These are phyloP conservation scores for Sarcophaga variegata DNA, from an alignment of 2,888 invertebrate genomes.

Conservation along the genomic window DNA sequence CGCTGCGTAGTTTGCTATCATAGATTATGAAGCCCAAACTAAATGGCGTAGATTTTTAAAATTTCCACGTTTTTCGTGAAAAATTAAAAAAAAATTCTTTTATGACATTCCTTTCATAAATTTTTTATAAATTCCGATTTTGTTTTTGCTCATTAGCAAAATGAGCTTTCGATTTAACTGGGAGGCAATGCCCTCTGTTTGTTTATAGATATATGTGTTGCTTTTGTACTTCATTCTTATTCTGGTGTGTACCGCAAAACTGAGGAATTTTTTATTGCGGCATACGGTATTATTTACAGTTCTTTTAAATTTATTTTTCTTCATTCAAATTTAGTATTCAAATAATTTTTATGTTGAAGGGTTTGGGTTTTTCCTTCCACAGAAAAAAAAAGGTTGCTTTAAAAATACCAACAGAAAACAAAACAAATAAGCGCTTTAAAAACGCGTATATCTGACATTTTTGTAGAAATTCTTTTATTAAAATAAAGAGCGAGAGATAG, in stretches of 20 bases:
- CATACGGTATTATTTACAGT: not conserved
- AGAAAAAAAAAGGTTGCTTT: too few species aligned
- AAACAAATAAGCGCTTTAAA: constrained; percentile 30
- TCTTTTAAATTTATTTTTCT: constrained; percentile 8
- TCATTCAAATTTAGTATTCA: not conserved
- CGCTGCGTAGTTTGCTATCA: too few species aligned
- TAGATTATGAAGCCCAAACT: too few species aligned
- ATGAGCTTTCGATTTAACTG: constrained; percentile 2
- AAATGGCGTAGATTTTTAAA: too few species aligned
- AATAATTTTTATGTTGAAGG: not conserved
- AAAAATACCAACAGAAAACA: not conserved
- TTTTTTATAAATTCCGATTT: not conserved
- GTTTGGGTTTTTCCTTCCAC: too few species aligned
- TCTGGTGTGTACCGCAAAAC: not conserved
- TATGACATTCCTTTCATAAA: not conserved
- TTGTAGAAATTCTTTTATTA: too few species aligned
- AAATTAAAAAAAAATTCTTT: too few species aligned
- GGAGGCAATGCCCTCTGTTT: constrained; percentile 26
- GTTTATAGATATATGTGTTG: constrained; percentile 3
- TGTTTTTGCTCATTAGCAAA: constrained; percentile 34
- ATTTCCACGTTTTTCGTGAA: too few species aligned
- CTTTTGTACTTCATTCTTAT: not conserved
- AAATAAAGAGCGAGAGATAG: not conserved
- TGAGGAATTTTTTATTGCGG: not conserved
- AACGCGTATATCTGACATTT: not conserved